phyloP scores from a whole-genome alignment of 2,888 invertebrate genomes.

The Drosophila acutilabella region DNA sequence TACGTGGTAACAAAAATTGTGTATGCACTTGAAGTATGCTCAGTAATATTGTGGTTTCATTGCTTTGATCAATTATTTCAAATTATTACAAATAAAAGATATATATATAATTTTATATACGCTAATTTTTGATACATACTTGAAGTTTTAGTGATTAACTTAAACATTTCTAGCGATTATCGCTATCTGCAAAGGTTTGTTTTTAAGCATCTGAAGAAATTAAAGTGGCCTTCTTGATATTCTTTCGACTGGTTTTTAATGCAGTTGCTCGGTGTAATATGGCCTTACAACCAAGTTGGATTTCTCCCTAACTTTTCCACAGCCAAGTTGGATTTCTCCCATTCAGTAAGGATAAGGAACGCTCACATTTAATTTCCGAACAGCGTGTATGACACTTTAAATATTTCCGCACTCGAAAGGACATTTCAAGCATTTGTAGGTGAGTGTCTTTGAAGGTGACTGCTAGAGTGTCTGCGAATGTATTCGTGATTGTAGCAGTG shows the following conservation, averaged over 20 bases:
- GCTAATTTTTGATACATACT: too few relatives aligned
- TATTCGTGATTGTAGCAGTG: slow-evolving; percentile 4
- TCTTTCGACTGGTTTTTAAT: not conserved
- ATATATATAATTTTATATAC: too few relatives aligned
- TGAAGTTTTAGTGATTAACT: too few relatives aligned
- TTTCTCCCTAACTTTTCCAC: slow-evolving; percentile 35
- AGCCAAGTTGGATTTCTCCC: slow-evolving; percentile 27
- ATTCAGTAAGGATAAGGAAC: slow-evolving; percentile 61
- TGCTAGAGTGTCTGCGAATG: slow-evolving; percentile 7
- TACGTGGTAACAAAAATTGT: slow-evolving; percentile 9
- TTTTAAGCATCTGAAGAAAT: not conserved
- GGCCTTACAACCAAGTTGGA: slow-evolving; percentile 10
- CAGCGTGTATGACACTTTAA: slow-evolving; percentile 77
- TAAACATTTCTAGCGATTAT: too few relatives aligned
- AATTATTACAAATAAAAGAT: too few relatives aligned
- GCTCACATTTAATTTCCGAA: slow-evolving; percentile 76
- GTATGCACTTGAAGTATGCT: slow-evolving; percentile 13
- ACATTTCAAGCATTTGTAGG: slow-evolving; percentile 52
- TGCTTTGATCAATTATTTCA: too few relatives aligned
- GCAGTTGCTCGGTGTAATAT: slow-evolving; percentile 32
- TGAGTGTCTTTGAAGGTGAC: slow-evolving; percentile 25
- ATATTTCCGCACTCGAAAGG: slow-evolving; percentile 78
- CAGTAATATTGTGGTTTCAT: slow-evolving; percentile 27
- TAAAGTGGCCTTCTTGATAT: not conserved
- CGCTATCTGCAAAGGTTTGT: not conserved